phyloP scores from a whole-genome alignment of 2,113 vertebrate genomes.

The Pseudorhombus dupliciocellatus region DNA sequence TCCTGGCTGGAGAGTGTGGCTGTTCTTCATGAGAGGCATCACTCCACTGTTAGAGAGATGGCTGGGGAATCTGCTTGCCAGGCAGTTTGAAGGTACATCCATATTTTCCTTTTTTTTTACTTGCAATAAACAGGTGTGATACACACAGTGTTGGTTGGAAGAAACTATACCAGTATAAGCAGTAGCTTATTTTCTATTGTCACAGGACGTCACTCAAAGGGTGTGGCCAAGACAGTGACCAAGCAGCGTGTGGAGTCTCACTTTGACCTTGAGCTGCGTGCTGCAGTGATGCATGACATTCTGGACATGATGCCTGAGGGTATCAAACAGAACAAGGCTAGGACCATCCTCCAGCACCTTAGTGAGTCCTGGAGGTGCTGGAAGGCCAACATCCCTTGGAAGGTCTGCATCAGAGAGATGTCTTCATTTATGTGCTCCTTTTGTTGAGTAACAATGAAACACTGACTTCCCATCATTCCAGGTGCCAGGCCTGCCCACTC shows the following conservation, averaged over 20 bases:
- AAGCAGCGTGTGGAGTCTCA: conserved; percentile 99
- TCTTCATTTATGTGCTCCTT: too few species aligned
- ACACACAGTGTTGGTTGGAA: accelerated
- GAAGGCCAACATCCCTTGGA: conserved; percentile 99
- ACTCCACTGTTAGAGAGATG: conserved; percentile 96
- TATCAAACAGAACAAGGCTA: conserved; percentile 99
- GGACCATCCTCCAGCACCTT: conserved; percentile 97
- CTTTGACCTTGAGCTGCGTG: conserved; percentile 97
- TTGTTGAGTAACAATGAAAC: background rate
- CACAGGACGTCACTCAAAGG: conserved; percentile 96
- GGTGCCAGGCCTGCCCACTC: conserved; percentile 97
- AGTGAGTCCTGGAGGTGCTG: conserved; percentile 99
- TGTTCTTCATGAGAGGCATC: conserved; percentile 99
- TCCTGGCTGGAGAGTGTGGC: conserved; percentile 98
- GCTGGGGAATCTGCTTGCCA: conserved; percentile 97
- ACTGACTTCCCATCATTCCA: conserved; percentile 47
- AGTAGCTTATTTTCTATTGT: background rate
- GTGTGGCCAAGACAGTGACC: conserved; percentile 97
- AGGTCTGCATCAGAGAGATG: conserved; percentile 78
- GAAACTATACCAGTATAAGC: background rate
- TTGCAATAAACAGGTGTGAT: background rate
- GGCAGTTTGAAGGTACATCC: conserved; percentile 95
- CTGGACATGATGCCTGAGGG: conserved; percentile 99
- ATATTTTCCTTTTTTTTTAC: background rate
- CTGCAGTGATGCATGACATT: conserved; percentile 99